Evolutionary conservation across 2,888 invertebrate genomes (phyloP).

Genomic region (Cerastoderma edule): DNA sequence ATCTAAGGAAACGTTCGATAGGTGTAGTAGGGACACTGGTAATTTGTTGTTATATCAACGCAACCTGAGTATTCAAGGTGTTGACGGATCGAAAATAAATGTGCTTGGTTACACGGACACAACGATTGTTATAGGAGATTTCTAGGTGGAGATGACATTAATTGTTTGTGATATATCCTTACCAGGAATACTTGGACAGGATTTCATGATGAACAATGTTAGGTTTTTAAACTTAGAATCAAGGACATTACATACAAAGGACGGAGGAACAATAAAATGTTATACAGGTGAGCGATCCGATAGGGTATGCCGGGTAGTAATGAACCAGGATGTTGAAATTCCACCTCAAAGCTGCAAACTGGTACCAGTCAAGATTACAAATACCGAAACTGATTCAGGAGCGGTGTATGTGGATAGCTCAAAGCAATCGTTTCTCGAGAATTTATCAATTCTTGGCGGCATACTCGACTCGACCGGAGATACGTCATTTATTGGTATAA

Average conservation of each 20-base stretch:
- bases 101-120: constrained; percentile 11
- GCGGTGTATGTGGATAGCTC: constrained; percentile 11
- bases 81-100: constrained; percentile 20
- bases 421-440: not conserved
- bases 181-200: constrained; percentile 37
- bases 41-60: not conserved
- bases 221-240: constrained; percentile 26
- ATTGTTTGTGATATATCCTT: constrained; percentile 30
- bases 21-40: not conserved
- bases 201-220: constrained; percentile 38
- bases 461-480: constrained; percentile 16
- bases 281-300: constrained; percentile 13
- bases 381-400: too few relatives aligned
- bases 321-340: constrained; percentile 14
- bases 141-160: not conserved
- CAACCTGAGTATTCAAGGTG: constrained; percentile 2
- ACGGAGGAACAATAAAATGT: not conserved
- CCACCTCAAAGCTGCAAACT: constrained; percentile 6
- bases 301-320: constrained; percentile 17
- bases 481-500: constrained; percentile 2
- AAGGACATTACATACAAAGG: not conserved
- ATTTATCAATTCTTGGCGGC: constrained; percentile 10
- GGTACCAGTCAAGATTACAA: constrained; percentile 26
- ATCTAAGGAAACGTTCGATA: constrained; percentile 29
- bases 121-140: constrained; percentile 4